A percentile compares a stretch with the other conserved stretches of the same genome.
These are phyloP conservation scores for Panurus biarmicus DNA, from an alignment of 2,113 vertebrate genomes.

Conservation along the genomic window DNA sequence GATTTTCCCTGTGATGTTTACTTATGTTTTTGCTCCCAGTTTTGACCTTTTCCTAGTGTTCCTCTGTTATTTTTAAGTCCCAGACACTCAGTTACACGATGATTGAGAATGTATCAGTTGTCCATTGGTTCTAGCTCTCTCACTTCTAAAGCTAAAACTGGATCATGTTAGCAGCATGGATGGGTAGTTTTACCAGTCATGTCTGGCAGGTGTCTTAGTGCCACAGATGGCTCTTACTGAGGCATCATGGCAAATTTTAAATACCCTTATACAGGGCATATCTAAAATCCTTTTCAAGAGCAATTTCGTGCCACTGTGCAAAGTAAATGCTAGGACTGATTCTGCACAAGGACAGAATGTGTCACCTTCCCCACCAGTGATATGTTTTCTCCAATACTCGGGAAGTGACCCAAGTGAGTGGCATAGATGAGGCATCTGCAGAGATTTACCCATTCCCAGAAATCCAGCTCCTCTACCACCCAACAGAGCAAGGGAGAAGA, in stretches of 20 bases:
- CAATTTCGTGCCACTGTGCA: rapidly evolving
- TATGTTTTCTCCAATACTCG: neutral
- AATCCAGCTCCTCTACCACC: neutral
- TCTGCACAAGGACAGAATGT: neutral
- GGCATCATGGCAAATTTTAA: neutral
- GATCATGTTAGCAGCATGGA: neutral
- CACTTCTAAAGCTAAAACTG: neutral
- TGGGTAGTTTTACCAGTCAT: neutral
- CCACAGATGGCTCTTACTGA: neutral
- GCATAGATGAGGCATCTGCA: neutral
- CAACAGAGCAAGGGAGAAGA: neutral
- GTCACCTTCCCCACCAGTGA: neutral
- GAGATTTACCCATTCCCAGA: neutral
- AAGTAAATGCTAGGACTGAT: neutral
- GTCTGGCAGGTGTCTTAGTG: neutral
- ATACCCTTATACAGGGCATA: neutral
- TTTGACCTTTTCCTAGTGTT: neutral
- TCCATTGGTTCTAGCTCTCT: neutral
- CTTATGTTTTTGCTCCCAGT: neutral
- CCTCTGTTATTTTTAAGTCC: neutral
- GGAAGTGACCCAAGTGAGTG: neutral
- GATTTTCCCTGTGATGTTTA: neutral
- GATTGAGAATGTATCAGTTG: neutral
- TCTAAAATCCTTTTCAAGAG: neutral
- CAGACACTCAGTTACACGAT: rapidly evolving